Conservation (phyloP, 1,140 invertebrate genomes). For the Ceratina japonica region DNA sequence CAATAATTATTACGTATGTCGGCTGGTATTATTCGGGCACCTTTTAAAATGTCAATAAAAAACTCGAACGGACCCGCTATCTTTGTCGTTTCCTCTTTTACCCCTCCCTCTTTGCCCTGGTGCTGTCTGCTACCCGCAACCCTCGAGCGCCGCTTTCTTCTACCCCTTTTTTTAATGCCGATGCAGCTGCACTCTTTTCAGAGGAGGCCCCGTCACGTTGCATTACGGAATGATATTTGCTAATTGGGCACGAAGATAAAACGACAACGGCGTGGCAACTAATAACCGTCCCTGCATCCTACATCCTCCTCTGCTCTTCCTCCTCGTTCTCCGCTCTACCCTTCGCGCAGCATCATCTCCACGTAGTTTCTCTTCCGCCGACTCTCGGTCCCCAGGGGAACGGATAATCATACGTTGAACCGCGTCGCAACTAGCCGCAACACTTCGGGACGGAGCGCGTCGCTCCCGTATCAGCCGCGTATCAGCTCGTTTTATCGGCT, state of each 20-base stretch:
- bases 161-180: slow-evolving; percentile 46
- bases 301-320: slow-evolving; percentile 3
- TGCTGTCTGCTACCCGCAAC: slow-evolving; percentile 31
- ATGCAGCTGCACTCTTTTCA: slow-evolving; percentile 64
- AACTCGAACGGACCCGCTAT: slow-evolving; percentile 47
- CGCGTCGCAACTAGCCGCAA: slow-evolving; percentile 58
- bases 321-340: slow-evolving; percentile 3
- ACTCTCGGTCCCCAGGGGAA: slow-evolving; percentile 67
- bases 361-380: slow-evolving; percentile 32
- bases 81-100: slow-evolving; percentile 58
- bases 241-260: slow-evolving; percentile 79
- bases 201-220: slow-evolving; percentile 72
- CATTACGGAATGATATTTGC: slow-evolving; percentile 77
- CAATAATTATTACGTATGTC: slow-evolving; percentile 65
- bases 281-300: slow-evolving; percentile 72
- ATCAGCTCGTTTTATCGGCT: slow-evolving; percentile 54
- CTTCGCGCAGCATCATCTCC: slow-evolving; percentile 25
- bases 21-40: slow-evolving; percentile 52
- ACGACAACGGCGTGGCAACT: slow-evolving; percentile 71
- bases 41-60: slow-evolving; percentile 57
- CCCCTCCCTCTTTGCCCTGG: background rate
- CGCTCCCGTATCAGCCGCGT: slow-evolving; percentile 29
- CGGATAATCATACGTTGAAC: slow-evolving; percentile 74
- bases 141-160: slow-evolving; percentile 45
- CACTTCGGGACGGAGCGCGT: slow-evolving; percentile 44